Evolutionary conservation across 2,888 invertebrate species (phyloP).

Genomic region (Drosophila vallismaia): DNA sequence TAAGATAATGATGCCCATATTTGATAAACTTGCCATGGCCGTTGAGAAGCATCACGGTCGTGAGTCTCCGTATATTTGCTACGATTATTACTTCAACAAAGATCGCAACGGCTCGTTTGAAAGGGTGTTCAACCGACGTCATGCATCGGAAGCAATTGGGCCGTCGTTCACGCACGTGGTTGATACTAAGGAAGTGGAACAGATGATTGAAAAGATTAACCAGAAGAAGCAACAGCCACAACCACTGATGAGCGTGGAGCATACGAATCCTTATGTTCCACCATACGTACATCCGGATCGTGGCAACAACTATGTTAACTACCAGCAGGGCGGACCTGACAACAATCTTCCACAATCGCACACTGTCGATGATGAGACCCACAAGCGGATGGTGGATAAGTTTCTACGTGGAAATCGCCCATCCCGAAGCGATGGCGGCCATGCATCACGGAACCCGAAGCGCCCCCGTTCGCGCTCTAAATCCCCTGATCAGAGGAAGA

Average conservation of each 20-base stretch:
- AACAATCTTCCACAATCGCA: not conserved
- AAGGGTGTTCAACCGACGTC: constrained; percentile 88
- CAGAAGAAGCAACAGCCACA: constrained; percentile 25
- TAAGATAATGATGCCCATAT: constrained; percentile 83
- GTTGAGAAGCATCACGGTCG: constrained; percentile 91
- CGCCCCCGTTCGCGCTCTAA: constrained; percentile 51
- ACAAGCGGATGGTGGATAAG: constrained; percentile 81
- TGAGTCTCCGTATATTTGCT: constrained; percentile 88
- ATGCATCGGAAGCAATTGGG: constrained; percentile 87
- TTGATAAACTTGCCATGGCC: constrained; percentile 87
- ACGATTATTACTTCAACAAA: constrained; percentile 87
- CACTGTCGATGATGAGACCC: constrained; percentile 77
- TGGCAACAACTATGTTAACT: constrained; percentile 2
- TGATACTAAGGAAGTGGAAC: constrained; percentile 82
- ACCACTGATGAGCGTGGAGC: constrained; percentile 1
- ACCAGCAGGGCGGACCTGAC: not conserved
- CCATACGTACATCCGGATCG: constrained; percentile 1
- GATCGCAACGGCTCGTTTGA: constrained; percentile 87
- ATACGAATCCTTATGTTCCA: not conserved
- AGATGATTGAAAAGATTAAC: constrained; percentile 64
- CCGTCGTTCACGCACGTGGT: constrained; percentile 85
- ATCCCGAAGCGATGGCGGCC: constrained; percentile 18
- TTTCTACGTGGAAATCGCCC: constrained; percentile 73
- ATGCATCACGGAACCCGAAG: constrained; percentile 30
- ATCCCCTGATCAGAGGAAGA: constrained; percentile 43